Conservation (phyloP, 2,888 invertebrate genomes). For the Cephus runcator region DNA sequence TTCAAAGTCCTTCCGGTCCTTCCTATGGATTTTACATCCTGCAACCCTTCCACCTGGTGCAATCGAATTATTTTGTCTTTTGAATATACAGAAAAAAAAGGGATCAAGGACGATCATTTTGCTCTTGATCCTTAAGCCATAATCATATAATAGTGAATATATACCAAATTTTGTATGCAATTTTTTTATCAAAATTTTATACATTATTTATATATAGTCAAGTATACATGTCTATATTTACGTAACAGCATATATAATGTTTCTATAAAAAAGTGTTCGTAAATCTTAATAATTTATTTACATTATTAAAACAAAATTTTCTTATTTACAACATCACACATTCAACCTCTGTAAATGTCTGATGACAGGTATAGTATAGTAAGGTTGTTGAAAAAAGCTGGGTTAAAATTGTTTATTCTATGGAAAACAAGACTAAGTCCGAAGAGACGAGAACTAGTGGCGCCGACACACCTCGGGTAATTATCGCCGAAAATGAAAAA, state of each 20-base stretch:
- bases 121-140: neutral
- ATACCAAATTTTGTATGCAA: no score
- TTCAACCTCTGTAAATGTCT: neutral
- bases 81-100: neutral
- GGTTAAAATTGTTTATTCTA: neutral
- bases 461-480: neutral
- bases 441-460: neutral
- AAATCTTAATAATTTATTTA: neutral
- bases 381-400: neutral
- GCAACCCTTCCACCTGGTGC: neutral
- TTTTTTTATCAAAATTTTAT: neutral
- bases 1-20: neutral
- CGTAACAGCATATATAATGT: neutral
- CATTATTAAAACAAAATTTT: neutral
- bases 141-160: no score
- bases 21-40: neutral
- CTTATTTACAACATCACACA: neutral
- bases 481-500: neutral
- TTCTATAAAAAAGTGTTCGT: neutral
- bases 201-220: neutral
- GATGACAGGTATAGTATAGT: neutral
- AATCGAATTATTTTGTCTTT: neutral
- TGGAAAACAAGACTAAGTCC: neutral
- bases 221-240: neutral
- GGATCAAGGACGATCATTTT: neutral